These are phyloP conservation scores for Lasioglossum leucozonium DNA, from an alignment of 2,888 invertebrate species.

Conservation along the genomic window DNA sequence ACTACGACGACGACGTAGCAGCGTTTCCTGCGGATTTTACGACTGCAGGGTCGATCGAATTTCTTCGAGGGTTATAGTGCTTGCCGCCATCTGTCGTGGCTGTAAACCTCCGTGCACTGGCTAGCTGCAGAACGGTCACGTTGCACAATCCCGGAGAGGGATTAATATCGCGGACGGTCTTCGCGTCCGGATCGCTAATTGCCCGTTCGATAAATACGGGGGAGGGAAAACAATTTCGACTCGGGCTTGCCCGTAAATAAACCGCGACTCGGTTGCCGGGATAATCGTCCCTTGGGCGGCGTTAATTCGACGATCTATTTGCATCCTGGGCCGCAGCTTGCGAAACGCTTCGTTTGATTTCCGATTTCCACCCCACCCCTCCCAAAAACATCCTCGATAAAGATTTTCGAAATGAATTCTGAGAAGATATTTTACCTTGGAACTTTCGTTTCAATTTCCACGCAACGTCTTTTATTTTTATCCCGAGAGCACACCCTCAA, in stretches of 20 bases:
- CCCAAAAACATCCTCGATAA: not conserved
- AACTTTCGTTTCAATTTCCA: not conserved
- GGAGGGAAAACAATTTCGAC: constrained; percentile 28
- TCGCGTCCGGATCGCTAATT: constrained; percentile 46
- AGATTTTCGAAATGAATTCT: not conserved
- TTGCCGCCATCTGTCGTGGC: constrained; percentile 51
- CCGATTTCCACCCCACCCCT: not conserved
- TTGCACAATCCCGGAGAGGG: constrained; percentile 21
- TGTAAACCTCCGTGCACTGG: constrained; percentile 50
- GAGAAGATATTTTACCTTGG: not conserved
- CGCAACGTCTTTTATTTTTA: no score
- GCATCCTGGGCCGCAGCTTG: not conserved
- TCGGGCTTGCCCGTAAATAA: constrained; percentile 32
- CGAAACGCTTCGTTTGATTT: constrained; percentile 5
- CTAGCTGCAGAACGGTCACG: constrained; percentile 3
- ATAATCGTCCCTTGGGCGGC: constrained; percentile 18
- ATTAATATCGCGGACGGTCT: constrained; percentile 42
- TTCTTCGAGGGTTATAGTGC: constrained; percentile 41
- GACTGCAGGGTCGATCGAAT: constrained; percentile 51
- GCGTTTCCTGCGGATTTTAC: constrained; percentile 38
- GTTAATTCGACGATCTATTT: not conserved
- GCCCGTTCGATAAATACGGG: constrained; percentile 46
- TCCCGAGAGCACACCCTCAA: no score
- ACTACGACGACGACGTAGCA: not conserved
- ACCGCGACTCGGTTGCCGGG: constrained; percentile 20